A percentile compares a stretch with the other conserved stretches of the same genome.
These are phyloP conservation scores for Iselma pallidipennis DNA, from an alignment of 2,888 invertebrate genomes.

Conservation along the genomic window DNA sequence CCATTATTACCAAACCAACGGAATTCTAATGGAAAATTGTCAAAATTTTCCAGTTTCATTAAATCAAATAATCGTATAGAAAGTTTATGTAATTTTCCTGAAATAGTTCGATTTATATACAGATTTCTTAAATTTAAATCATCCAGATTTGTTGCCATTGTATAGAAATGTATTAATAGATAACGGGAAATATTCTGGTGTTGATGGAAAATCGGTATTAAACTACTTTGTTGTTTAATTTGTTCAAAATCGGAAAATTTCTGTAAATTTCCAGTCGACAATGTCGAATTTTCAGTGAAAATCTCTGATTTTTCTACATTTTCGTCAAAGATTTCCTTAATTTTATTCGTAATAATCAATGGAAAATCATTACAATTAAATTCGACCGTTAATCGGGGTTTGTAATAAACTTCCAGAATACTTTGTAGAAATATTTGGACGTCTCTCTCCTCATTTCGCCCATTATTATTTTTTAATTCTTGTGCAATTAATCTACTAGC, in stretches of 20 bases:
- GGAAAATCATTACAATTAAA: slow-evolving; percentile 55
- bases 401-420: slow-evolving; percentile 68
- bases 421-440: slow-evolving; percentile 62
- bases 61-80: slow-evolving; percentile 15
- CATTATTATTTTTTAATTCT: slow-evolving; percentile 64
- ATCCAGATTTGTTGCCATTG: slow-evolving; percentile 45
- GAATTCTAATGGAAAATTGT: slow-evolving; percentile 44
- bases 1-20: slow-evolving; percentile 46
- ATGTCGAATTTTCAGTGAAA: slow-evolving; percentile 49
- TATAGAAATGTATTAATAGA: slow-evolving; percentile 54
- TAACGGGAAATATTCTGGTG: slow-evolving; percentile 19
- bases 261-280: slow-evolving; percentile 56
- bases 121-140: slow-evolving; percentile 49
- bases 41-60: slow-evolving; percentile 4
- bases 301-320: slow-evolving; percentile 27
- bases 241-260: slow-evolving; percentile 59
- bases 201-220: slow-evolving; percentile 38
- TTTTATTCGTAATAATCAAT: slow-evolving; percentile 58
- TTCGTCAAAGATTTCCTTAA: slow-evolving; percentile 39
- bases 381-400: slow-evolving; percentile 43
- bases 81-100: slow-evolving; percentile 1
- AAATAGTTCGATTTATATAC: slow-evolving; percentile 25
- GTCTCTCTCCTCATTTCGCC: slow-evolving; percentile 60
- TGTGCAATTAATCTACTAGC: slow-evolving; percentile 67
- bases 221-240: slow-evolving; percentile 61